Conservation (phyloP, 2,888 invertebrate genomes). For the Carcina quercana region DNA sequence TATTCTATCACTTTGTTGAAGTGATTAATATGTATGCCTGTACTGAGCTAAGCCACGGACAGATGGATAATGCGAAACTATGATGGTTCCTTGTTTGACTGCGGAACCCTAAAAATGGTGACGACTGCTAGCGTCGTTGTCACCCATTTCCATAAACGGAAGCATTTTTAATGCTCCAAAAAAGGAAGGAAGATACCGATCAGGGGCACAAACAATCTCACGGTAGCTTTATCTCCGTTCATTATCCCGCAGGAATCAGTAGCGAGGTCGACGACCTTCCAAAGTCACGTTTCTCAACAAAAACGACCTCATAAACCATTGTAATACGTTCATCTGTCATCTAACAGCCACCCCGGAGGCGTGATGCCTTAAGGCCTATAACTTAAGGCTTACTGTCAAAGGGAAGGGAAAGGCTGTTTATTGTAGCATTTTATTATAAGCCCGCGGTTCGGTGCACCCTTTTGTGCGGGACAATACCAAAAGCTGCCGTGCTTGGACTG, state of each 20-base stretch:
- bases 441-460: constrained; percentile 35
- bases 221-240: constrained; percentile 35
- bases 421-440: constrained; percentile 50
- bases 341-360: constrained; percentile 44
- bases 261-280: constrained; percentile 49
- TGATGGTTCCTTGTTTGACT: no score
- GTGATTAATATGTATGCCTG: no score
- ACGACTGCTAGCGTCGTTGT: no score
- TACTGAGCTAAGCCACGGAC: no score
- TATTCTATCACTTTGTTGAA: no score
- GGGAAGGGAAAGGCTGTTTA: constrained; percentile 44
- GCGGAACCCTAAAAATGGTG: no score
- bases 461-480: constrained; percentile 36
- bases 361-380: constrained; percentile 48
- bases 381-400: constrained; percentile 60
- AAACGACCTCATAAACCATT: constrained; percentile 55
- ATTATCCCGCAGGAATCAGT: constrained; percentile 48
- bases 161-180: constrained; percentile 31
- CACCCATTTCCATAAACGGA: constrained; percentile 26
- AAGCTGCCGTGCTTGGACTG: constrained; percentile 33
- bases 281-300: constrained; percentile 53
- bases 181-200: constrained; percentile 44
- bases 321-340: constrained; percentile 60
- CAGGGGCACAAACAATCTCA: constrained; percentile 40
- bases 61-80: no score